phyloP scores from a whole-genome alignment of 2,113 vertebrate genomes.

The Brachyhypopomus occidentalis region DNA sequence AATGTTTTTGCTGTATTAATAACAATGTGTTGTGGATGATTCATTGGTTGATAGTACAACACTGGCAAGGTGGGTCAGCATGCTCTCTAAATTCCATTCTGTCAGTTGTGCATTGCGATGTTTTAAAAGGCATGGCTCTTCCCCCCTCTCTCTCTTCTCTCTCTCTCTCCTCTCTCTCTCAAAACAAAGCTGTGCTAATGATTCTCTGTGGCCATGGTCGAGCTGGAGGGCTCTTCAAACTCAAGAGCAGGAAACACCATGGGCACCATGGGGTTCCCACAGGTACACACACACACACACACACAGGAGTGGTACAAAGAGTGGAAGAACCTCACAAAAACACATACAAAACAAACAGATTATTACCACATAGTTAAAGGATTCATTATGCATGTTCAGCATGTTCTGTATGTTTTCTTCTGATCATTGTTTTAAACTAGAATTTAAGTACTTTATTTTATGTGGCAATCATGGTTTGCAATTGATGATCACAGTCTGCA shows the following conservation, averaged over 20 bases:
- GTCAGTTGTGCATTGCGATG: constrained; percentile 12
- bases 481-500: no score
- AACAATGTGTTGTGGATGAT: background rate
- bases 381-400: background rate
- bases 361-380: background rate
- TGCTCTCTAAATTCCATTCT: constrained; percentile 1
- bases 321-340: constrained; percentile 32
- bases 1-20: background rate
- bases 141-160: constrained; percentile 2
- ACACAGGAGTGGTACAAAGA: background rate
- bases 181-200: constrained; percentile 66
- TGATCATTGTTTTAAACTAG: no score
- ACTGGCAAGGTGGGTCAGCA: background rate
- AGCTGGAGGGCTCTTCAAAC: constrained; percentile 72
- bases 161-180: constrained; percentile 13
- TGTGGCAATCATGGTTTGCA: no score
- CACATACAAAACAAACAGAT: background rate
- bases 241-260: constrained; percentile 69
- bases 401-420: no score
- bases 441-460: no score
- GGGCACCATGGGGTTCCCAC: constrained; percentile 57
- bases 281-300: constrained; percentile 51
- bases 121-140: background rate
- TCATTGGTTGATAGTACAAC: background rate
- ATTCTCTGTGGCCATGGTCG: constrained; percentile 56